Evolutionary conservation across 2,888 invertebrate genomes (phyloP).

Genomic region (Dicyrtoma fusca): DNA sequence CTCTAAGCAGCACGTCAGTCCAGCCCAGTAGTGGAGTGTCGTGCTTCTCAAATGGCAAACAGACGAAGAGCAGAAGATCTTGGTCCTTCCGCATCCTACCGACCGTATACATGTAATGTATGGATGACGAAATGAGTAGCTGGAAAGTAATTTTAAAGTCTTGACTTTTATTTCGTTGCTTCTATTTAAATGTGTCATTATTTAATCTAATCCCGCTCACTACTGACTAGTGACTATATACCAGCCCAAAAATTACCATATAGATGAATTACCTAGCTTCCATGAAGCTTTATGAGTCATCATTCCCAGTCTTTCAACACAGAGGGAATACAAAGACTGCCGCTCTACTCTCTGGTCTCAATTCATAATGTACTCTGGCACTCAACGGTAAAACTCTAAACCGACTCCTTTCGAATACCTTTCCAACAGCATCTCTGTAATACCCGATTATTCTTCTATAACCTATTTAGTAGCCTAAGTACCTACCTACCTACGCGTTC

Average conservation of each 20-base stretch:
- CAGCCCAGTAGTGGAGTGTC: too few species aligned
- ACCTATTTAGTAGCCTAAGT: too few species aligned
- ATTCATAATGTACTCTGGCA: too few species aligned
- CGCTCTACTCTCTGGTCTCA: too few species aligned
- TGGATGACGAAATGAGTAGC: background rate
- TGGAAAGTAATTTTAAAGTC: constrained; percentile 2
- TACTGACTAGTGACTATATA: background rate
- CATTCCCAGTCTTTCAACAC: background rate
- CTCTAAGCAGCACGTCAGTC: too few species aligned
- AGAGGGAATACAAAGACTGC: too few species aligned
- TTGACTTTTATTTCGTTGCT: constrained; percentile 11
- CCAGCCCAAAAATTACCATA: constrained; percentile 22
- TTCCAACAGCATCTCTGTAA: too few species aligned
- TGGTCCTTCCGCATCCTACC: background rate
- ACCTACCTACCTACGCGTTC: too few species aligned
- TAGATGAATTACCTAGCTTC: constrained; percentile 11
- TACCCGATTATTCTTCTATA: too few species aligned
- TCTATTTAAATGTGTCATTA: constrained; percentile 15
- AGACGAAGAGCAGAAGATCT: background rate
- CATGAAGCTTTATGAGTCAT: constrained; percentile 24
- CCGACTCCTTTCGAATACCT: too few species aligned
- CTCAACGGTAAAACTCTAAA: too few species aligned
- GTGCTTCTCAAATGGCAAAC: too few species aligned
- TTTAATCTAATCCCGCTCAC: constrained; percentile 12
- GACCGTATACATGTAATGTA: background rate